These are phyloP conservation scores for Camponotus floridanus DNA, from an alignment of 1,140 invertebrate genomes.

Conservation along the genomic window DNA sequence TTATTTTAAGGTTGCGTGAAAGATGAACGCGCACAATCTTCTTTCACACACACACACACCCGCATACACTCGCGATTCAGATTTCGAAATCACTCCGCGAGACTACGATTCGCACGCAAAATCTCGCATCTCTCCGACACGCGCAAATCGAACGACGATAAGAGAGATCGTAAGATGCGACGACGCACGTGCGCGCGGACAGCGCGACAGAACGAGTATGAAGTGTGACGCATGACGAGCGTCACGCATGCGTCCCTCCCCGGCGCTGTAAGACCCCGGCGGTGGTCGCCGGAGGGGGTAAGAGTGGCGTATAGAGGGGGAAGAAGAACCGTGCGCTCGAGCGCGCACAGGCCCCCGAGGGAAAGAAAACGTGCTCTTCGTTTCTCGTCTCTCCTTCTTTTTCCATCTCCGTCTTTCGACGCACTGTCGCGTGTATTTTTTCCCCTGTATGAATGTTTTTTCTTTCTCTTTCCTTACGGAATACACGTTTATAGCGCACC, in stretches of 20 bases:
- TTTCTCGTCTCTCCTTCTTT: slow-evolving; percentile 30
- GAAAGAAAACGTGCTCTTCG: slow-evolving; percentile 52
- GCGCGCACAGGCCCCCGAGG: slow-evolving; percentile 37
- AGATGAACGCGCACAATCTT: not conserved
- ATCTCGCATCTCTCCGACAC: no score
- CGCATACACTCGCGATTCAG: no score
- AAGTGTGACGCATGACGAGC: slow-evolving; percentile 41
- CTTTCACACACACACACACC: no score
- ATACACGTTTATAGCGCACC: slow-evolving; percentile 39
- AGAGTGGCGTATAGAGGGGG: slow-evolving; percentile 9
- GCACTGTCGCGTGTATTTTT: not conserved
- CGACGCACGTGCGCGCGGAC: slow-evolving; percentile 68
- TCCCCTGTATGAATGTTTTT: not conserved
- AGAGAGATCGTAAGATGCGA: slow-evolving; percentile 48
- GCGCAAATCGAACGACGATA: not conserved
- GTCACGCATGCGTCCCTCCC: slow-evolving; percentile 65
- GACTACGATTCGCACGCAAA: no score
- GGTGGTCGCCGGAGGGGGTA: slow-evolving; percentile 63
- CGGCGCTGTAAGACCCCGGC: slow-evolving; percentile 67
- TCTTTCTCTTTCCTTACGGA: slow-evolving; percentile 9
- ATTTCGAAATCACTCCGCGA: no score
- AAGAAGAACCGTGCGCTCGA: slow-evolving; percentile 29
- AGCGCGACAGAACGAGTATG: slow-evolving; percentile 74
- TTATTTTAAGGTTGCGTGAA: not conserved
- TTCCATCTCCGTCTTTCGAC: slow-evolving; percentile 26